Percentiles rank a stretch among this genome's conserved stretches.
Conservation (phyloP, 1,140 invertebrate species). For the Drosophila albomicans region DNA sequence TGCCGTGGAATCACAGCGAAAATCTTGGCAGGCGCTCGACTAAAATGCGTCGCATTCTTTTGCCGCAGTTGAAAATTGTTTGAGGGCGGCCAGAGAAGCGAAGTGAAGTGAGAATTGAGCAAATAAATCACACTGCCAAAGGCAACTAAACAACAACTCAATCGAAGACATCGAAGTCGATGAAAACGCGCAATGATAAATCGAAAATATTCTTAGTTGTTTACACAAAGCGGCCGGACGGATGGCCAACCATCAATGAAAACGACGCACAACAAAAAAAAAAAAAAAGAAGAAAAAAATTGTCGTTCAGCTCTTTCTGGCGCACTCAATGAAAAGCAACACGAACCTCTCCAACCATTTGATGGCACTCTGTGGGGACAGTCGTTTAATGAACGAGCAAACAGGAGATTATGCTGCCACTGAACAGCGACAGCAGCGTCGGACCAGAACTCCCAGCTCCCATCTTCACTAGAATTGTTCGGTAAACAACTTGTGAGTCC, state of each 20-base stretch:
- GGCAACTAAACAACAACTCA: conserved; percentile 57
- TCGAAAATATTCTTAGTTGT: conserved; percentile 80
- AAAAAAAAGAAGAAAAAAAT: conserved; percentile 22
- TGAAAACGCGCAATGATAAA: conserved; percentile 76
- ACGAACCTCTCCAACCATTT: conserved; percentile 49
- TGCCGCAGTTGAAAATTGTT: conserved; percentile 17
- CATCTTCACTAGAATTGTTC: conserved; percentile 44
- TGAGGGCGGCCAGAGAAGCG: neutral
- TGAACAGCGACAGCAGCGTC: conserved; percentile 38
- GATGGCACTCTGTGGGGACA: conserved; percentile 34
- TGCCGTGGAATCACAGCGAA: conserved; percentile 16
- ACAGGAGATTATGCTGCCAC: conserved; percentile 72
- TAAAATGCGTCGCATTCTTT: conserved; percentile 28
- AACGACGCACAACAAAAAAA: neutral
- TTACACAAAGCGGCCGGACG: conserved; percentile 62
- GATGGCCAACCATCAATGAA: conserved; percentile 30
- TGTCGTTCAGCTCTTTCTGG: conserved; percentile 44
- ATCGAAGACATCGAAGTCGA: conserved; percentile 37
- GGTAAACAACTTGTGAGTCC: conserved; percentile 68
- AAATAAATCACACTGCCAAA: conserved; percentile 70
- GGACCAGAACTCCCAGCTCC: conserved; percentile 25
- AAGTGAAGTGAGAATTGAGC: conserved; percentile 30
- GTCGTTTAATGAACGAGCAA: conserved; percentile 71
- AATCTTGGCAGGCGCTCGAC: conserved; percentile 5
- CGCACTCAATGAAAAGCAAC: conserved; percentile 59